Evolutionary conservation across 23 tunicate species (phyloP).

Genomic region (Phallusia fumigata): DNA sequence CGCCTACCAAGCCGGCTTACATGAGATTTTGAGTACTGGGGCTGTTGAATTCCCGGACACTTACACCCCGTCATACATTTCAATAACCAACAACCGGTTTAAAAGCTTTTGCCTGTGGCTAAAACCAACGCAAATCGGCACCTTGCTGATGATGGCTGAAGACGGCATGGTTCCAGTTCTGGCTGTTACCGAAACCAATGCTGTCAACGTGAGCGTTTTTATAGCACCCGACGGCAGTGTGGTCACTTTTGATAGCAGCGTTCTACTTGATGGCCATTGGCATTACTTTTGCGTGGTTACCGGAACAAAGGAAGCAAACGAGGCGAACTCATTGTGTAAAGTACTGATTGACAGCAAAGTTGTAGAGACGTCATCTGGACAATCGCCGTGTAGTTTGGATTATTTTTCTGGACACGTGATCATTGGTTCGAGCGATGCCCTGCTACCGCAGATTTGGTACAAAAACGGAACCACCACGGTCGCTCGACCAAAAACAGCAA

Average conservation of each 20-base stretch:
- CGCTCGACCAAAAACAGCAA: neutral
- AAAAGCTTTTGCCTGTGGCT: neutral
- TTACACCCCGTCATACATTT: neutral
- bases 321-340: neutral
- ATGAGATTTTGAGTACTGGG: neutral
- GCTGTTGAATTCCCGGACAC: neutral
- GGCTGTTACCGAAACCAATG: neutral
- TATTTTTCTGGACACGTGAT: neutral
- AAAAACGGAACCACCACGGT: neutral
- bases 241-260: neutral
- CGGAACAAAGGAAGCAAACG: neutral
- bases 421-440: neutral
- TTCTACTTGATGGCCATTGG: neutral
- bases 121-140: neutral
- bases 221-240: neutral
- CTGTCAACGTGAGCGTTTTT: neutral
- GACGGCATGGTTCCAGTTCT: neutral
- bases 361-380: neutral
- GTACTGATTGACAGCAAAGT: neutral
- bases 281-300: neutral
- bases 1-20: neutral
- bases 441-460: neutral
- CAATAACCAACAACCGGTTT: neutral
- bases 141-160: neutral
- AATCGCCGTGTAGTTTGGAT: neutral